Evolutionary conservation across 2,797 vertebrate genomes (phyloP), one percentile per base, ranked within the genome.

Genomic region (Serranus cabrilla): DNA sequence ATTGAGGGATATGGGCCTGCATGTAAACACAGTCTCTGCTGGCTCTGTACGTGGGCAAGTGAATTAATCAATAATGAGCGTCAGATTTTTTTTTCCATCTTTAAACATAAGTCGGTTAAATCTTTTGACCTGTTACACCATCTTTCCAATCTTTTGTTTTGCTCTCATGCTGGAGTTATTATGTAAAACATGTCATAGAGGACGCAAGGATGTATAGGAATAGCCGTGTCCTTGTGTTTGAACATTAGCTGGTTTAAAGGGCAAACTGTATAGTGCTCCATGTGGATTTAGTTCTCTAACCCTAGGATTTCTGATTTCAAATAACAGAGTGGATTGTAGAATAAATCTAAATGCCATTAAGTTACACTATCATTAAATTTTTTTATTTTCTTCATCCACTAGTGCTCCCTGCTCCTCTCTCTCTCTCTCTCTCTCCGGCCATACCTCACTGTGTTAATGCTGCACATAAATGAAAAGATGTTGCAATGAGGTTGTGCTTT

Each of bases 51-150:
- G 10, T 58, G 59, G 74, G 55, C 31, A 57, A 49, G 62, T 21
- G 13, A 46, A 71, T 78, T 58, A 74, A 76, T 85, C 67, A 76
- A 68, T 77, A 47, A 81, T 34, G 37, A 50, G 23, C 59, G 34
- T 14, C 5, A 62, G 16, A 69, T 62, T 50, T 37, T 52, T 71
- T 62, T 46, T 37, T 52, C 61, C 7, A 59, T 76, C 52, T 34
- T 47, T 37, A 60, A 47, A 58, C 46, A 67, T 59, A 34, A 62
- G 50, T 17, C 25, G 49, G 59, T 17, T 66, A 39, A 39, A 49
- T 60, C 46, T 58, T 47, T 17, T 34, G n/a, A 43, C 18, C 11
- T 34, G 17, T 47, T 64, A 37, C 8, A 37, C 37, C 70, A 12
- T 31, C 17, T 21, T 37, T 49, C 12, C 8, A 50, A 18, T 34